Conservation (phyloP, 2,888 invertebrate species). For the Nasonia oneida region DNA sequence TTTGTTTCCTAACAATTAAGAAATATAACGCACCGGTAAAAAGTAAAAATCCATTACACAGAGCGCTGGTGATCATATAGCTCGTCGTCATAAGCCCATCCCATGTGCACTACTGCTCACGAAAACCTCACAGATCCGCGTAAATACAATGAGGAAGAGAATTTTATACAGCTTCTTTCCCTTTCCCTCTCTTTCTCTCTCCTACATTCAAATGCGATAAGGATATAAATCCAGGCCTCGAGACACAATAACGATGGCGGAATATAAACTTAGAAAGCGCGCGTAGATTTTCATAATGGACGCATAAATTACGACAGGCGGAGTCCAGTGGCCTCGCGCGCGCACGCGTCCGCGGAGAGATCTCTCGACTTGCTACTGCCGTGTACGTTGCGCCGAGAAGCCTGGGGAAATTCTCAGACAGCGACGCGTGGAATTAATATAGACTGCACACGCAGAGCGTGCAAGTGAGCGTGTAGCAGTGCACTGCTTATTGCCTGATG, state of each 20-base stretch:
- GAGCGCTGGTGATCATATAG: too few relatives aligned
- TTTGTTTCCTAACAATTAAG: too few relatives aligned
- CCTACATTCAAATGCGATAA: constrained; percentile 50
- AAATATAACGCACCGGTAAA: too few relatives aligned
- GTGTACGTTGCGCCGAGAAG: background rate
- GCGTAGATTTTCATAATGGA: constrained; percentile 63
- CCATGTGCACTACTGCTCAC: background rate
- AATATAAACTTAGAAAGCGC: constrained; percentile 61
- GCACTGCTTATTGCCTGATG: background rate
- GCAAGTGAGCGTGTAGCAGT: background rate
- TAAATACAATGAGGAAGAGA: constrained; percentile 33
- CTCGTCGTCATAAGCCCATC: too few relatives aligned
- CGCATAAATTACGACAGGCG: constrained; percentile 59
- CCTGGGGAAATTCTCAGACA: constrained; percentile 69
- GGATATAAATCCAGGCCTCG: constrained; percentile 63
- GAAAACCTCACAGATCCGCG: background rate
- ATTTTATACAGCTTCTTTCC: background rate
- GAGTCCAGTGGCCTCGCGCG: constrained; percentile 37
- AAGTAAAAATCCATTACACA: too few relatives aligned
- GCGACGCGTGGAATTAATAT: constrained; percentile 71
- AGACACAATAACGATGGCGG: constrained; percentile 72
- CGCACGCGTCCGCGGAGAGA: background rate
- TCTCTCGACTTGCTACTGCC: background rate
- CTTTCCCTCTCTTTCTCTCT: constrained; percentile 26
- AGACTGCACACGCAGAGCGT: constrained; percentile 49